A percentile compares a stretch with the other conserved stretches of the same genome.
phyloP scores from a whole-genome alignment of 2,888 invertebrate genomes.

The Xestia c-nigrum region DNA sequence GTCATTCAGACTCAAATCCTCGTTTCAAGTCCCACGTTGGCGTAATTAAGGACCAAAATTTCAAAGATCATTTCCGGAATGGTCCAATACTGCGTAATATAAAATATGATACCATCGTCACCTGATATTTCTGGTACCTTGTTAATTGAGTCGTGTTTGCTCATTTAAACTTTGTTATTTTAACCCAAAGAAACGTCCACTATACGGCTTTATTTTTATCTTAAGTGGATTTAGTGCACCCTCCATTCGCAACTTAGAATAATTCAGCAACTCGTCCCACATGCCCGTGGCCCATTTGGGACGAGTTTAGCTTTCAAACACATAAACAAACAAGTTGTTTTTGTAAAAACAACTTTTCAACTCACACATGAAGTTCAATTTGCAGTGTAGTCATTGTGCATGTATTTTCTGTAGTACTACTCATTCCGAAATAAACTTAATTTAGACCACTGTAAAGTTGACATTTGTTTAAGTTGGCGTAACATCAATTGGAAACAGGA shows the following conservation, averaged over 20 bases:
- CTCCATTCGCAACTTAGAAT: background rate
- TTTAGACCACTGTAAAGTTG: background rate
- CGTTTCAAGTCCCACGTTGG: background rate
- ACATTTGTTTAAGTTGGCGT: background rate
- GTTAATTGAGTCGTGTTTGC: conserved; percentile 70
- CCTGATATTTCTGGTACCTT: conserved; percentile 66
- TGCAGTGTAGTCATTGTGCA: background rate
- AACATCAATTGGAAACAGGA: background rate
- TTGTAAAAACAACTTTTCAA: background rate
- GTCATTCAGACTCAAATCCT: background rate
- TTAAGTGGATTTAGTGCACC: conserved; percentile 48
- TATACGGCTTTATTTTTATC: conserved; percentile 48
- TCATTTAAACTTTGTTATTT: conserved; percentile 61
- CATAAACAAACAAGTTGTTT: background rate
- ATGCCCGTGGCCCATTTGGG: too few species aligned
- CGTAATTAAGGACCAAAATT: background rate
- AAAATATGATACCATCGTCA: conserved; percentile 63
- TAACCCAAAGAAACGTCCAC: conserved; percentile 21
- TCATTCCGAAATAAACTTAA: background rate
- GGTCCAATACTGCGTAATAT: conserved; percentile 18
- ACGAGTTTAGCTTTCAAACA: background rate
- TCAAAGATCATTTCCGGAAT: background rate
- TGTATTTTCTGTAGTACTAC: background rate
- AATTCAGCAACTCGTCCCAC: too few species aligned
- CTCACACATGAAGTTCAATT: background rate